These are phyloP conservation scores for Epistrophe grossulariae DNA, from an alignment of 2,888 invertebrate genomes.

Conservation along the genomic window DNA sequence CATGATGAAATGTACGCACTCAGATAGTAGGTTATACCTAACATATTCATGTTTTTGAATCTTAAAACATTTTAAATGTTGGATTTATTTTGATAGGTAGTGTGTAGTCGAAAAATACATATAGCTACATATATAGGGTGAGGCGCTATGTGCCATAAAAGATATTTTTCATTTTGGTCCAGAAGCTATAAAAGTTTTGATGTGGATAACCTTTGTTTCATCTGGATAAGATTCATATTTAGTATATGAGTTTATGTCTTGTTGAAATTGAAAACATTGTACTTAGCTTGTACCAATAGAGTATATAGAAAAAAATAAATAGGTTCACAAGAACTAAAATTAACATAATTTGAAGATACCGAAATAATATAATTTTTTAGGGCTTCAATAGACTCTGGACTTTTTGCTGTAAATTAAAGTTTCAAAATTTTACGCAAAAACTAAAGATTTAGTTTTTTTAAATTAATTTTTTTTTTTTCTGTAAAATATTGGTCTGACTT, in stretches of 20 bases:
- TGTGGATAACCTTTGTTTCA: constrained; percentile 8
- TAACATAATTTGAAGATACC: no score
- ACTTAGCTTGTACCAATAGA: background rate
- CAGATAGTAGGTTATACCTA: constrained; percentile 7
- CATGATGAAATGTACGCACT: constrained; percentile 62
- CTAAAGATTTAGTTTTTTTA: no score
- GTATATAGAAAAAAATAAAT: no score
- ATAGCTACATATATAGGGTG: background rate
- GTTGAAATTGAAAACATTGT: background rate
- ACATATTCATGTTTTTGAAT: constrained; percentile 69
- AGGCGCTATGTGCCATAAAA: constrained; percentile 61
- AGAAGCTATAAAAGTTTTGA: constrained; percentile 21
- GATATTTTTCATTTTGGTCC: constrained; percentile 27
- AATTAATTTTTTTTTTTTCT: no score
- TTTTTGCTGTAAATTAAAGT: no score
- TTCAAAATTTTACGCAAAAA: no score
- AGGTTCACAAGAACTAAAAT: no score
- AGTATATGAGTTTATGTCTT: background rate
- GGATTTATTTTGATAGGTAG: constrained; percentile 60
- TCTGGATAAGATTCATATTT: background rate
- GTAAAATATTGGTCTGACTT: no score
- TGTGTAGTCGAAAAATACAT: no score
- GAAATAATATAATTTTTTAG: no score
- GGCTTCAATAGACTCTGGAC: no score
- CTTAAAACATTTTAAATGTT: constrained; percentile 67